Evolutionary conservation across 1,140 invertebrate species (phyloP), one percentile per base, ranked within the genome.

Genomic region (Aphaenogaster ashmeadi): DNA sequence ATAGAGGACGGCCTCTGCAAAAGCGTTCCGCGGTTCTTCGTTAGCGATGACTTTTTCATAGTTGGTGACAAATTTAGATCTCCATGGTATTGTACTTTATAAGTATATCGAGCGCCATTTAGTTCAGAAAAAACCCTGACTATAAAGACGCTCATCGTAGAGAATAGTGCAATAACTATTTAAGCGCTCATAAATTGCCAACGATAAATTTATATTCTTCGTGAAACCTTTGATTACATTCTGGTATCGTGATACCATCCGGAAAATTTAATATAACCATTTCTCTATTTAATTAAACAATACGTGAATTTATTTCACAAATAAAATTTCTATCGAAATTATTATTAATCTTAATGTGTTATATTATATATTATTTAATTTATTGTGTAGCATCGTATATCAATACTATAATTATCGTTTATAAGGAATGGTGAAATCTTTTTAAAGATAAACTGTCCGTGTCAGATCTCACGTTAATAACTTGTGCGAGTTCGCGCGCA

Each of bases 161-260:
- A 7, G 18, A 38, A 75, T 56, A 41, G 4, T 18, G 15, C 15
- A 64, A 44, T 78, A 44, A 78, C 64, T 15, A 33, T 36, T 74
- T 44, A 18, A 78, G 11, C 15, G 15, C 21, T 33, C 56, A 15
- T 78, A 78, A 44, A 47, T 78, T 6, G 18, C 9, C 47, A 64
- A 78, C 41, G 38, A 81, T 66, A 3, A n/a, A 52, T 81, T 81
- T 81, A 56, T n/a, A 47, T 7, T 27, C 21, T 77, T 77, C 52
- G 1, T 18, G 13, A 62, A 44, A 77, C 15, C 33, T 21, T 41
- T 41, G 7, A 47, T 81, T 71, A 54, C 50, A 11, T 27, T 41
- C 38, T 54, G n/a, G 2, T 21, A 44, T 67, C 18, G 41, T 4
- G n/a, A 79, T 27, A 71, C 5, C 21, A 15, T 1, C 33, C 3